phyloP scores from a whole-genome alignment of 2,797 vertebrate species.

The Moxostoma hubbsi region DNA sequence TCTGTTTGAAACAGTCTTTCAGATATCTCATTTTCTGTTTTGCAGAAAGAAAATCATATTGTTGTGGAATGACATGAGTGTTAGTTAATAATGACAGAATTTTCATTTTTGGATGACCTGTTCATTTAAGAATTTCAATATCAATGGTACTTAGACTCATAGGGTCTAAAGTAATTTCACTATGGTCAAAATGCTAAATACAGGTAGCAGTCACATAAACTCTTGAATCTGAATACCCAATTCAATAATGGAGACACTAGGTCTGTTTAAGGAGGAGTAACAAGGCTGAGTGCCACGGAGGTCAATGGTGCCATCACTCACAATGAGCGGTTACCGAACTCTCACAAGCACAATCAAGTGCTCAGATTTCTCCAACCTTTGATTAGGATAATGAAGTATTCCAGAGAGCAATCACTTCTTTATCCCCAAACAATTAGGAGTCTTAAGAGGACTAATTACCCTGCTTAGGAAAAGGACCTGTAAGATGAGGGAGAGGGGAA shows the following conservation, averaged over 20 bases:
- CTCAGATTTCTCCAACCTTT: conserved; percentile 57
- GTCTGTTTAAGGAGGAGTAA: conserved; percentile 20
- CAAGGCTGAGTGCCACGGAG: conserved; percentile 26
- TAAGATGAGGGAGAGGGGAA: conserved; percentile 26
- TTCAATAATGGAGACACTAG: conserved; percentile 31
- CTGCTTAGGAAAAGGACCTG: conserved; percentile 47
- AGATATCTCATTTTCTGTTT: too few relatives aligned
- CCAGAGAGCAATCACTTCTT: conserved; percentile 59
- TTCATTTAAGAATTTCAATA: too few relatives aligned
- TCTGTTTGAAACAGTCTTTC: too few relatives aligned
- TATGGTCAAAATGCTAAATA: too few relatives aligned
- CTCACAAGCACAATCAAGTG: conserved; percentile 48
- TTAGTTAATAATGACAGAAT: too few relatives aligned
- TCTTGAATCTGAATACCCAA: conserved; percentile 22
- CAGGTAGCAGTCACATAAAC: conserved; percentile 5
- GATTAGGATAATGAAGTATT: conserved; percentile 64
- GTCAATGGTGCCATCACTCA: conserved; percentile 32
- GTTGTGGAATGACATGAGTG: background rate
- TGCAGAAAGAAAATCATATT: background rate
- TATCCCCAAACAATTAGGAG: conserved; percentile 62
- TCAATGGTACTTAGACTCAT: too few relatives aligned
- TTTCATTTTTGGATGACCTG: too few relatives aligned
- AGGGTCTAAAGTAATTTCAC: too few relatives aligned
- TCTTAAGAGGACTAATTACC: conserved; percentile 61
- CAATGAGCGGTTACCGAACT: conserved; percentile 34